Evolutionary conservation across 2,113 vertebrate genomes (phyloP).

Genomic region (Pagrus major): DNA sequence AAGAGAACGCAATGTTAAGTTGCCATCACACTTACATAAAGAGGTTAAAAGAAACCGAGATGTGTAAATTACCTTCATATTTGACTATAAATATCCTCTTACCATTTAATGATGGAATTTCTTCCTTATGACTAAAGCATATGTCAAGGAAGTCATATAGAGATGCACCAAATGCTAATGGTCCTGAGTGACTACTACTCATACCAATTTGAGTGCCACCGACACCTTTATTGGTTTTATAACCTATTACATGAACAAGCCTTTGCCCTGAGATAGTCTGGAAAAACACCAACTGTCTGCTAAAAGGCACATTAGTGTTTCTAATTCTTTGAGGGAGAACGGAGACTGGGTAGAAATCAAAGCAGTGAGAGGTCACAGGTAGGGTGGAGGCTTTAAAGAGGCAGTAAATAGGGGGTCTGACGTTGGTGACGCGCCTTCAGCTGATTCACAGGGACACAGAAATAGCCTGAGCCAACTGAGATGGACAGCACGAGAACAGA

Average conservation of each 20-base stretch:
- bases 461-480: conserved; percentile 25
- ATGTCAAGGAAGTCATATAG: background rate
- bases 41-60: background rate
- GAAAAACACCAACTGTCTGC: background rate
- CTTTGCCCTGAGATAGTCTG: background rate
- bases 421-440: background rate
- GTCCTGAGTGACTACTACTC: conserved; percentile 48
- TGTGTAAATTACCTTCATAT: background rate
- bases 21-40: background rate
- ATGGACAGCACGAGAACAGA: background rate
- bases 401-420: conserved; percentile 16
- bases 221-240: conserved; percentile 37
- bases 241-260: conserved; percentile 1
- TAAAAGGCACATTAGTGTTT: background rate
- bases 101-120: background rate
- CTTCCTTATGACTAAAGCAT: background rate
- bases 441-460: conserved; percentile 34
- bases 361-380: conserved; percentile 27
- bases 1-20: background rate
- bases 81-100: background rate
- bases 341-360: background rate
- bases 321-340: background rate
- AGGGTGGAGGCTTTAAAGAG: background rate
- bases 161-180: conserved; percentile 36
- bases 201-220: conserved; percentile 32